Evolutionary conservation across 1,140 invertebrate species (phyloP).

Genomic region (Metaphire vulgaris): DNA sequence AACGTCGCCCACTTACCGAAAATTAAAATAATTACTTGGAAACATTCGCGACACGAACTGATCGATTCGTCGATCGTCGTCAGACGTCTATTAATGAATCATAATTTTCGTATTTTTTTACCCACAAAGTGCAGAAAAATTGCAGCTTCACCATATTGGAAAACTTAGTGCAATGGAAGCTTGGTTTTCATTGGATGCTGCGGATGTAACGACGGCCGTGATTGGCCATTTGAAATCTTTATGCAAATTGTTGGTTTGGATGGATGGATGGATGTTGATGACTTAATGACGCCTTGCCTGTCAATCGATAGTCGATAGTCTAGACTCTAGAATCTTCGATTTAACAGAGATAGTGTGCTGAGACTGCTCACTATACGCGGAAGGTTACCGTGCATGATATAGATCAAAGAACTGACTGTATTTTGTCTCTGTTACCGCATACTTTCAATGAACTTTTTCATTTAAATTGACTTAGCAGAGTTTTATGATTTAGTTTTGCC

Average conservation of each 20-base stretch:
- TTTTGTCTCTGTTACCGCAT: too few species aligned
- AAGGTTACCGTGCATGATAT: too few species aligned
- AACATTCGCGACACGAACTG: not conserved
- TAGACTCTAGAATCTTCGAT: too few species aligned
- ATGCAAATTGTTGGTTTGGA: not conserved
- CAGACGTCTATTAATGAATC: not conserved
- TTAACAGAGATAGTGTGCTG: too few species aligned
- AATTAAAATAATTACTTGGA: not conserved
- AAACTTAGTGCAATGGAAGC: not conserved
- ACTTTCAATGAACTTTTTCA: too few species aligned
- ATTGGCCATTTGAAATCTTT: not conserved
- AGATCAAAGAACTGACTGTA: too few species aligned
- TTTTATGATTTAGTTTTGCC: too few species aligned
- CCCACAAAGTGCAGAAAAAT: not conserved
- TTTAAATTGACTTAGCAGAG: too few species aligned
- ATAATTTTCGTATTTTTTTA: not conserved
- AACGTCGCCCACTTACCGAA: not conserved
- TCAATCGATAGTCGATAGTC: too few species aligned
- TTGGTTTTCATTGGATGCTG: not conserved
- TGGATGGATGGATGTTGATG: too few species aligned
- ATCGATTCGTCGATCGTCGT: not conserved
- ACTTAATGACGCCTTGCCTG: too few species aligned
- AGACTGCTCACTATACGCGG: too few species aligned
- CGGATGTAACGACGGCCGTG: not conserved
- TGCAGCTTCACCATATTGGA: not conserved